A percentile compares a stretch with the other conserved stretches of the same genome.
These are phyloP conservation scores for Lepidurus couesii DNA, from an alignment of 1,140 invertebrate genomes.

Conservation along the genomic window DNA sequence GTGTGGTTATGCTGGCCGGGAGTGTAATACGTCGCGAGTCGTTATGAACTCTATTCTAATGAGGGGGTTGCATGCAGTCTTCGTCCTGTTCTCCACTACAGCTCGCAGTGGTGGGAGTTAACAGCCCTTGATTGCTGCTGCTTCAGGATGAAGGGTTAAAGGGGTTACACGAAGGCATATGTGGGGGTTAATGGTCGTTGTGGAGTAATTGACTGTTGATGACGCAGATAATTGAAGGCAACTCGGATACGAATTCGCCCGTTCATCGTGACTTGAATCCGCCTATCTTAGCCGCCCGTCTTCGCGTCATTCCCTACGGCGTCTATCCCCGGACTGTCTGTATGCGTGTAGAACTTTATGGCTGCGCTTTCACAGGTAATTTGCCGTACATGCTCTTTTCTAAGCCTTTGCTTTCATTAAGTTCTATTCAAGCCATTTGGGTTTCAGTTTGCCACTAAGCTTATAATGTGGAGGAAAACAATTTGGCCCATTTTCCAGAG, in stretches of 20 bases:
- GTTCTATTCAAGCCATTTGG: not conserved
- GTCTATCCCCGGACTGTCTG: constrained; percentile 62
- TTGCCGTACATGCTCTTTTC: not conserved
- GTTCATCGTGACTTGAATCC: constrained; percentile 58
- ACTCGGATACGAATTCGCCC: constrained; percentile 61
- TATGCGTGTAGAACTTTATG: constrained; percentile 61
- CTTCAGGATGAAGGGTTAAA: no score
- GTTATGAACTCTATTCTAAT: not conserved
- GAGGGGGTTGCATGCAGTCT: not conserved
- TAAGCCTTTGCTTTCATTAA: not conserved
- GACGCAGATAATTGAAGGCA: constrained; percentile 56
- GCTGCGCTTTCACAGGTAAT: constrained; percentile 56
- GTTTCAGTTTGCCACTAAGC: not conserved
- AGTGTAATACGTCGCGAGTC: not conserved
- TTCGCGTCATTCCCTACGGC: constrained; percentile 62
- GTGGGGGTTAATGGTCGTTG: not conserved
- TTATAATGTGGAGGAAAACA: not conserved
- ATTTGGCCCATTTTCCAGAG: not conserved
- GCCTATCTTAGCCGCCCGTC: constrained; percentile 57
- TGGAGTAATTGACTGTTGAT: constrained; percentile 15
- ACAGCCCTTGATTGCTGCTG: no score
- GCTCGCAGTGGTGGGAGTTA: no score
- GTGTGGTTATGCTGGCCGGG: not conserved
- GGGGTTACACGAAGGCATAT: not conserved
- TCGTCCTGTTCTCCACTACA: not conserved